phyloP scores from a whole-genome alignment of 1,140 invertebrate genomes.

The Oncopeltus fasciatus region DNA sequence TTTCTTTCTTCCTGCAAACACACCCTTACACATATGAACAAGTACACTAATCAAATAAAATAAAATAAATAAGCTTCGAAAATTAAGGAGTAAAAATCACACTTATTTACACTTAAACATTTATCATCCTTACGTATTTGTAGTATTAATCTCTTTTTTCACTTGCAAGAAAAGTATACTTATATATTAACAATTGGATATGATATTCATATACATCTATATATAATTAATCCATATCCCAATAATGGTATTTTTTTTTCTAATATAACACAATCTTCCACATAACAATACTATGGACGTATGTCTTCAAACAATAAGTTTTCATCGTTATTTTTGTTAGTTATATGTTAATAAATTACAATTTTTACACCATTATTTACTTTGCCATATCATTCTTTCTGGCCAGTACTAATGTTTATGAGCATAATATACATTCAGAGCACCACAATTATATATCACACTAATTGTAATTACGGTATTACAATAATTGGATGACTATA shows the following conservation, averaged over 20 bases:
- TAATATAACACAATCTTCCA: background rate
- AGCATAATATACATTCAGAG: slow-evolving; percentile 18
- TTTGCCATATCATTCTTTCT: slow-evolving; percentile 12
- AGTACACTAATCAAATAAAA: too few relatives aligned
- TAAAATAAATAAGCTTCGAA: too few relatives aligned
- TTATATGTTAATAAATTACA: slow-evolving; percentile 13
- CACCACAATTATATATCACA: slow-evolving; percentile 23
- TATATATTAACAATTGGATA: slow-evolving; percentile 8
- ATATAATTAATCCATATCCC: slow-evolving; percentile 1
- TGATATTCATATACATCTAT: background rate
- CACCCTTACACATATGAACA: too few relatives aligned
- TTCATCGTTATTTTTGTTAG: background rate
- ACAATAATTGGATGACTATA: slow-evolving; percentile 16
- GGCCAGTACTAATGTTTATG: slow-evolving; percentile 13
- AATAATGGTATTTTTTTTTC: background rate
- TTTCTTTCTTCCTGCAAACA: too few relatives aligned
- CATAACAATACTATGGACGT: slow-evolving; percentile 8
- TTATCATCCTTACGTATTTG: background rate
- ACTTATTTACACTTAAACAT: background rate
- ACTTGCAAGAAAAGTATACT: slow-evolving; percentile 5
- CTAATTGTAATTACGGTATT: slow-evolving; percentile 19
- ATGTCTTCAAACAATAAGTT: slow-evolving; percentile 7
- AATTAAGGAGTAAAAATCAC: too few relatives aligned
- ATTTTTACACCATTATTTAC: slow-evolving; percentile 15
- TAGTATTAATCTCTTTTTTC: background rate